phyloP scores from a whole-genome alignment of 2,797 vertebrate genomes.

The Callimico goeldii region DNA sequence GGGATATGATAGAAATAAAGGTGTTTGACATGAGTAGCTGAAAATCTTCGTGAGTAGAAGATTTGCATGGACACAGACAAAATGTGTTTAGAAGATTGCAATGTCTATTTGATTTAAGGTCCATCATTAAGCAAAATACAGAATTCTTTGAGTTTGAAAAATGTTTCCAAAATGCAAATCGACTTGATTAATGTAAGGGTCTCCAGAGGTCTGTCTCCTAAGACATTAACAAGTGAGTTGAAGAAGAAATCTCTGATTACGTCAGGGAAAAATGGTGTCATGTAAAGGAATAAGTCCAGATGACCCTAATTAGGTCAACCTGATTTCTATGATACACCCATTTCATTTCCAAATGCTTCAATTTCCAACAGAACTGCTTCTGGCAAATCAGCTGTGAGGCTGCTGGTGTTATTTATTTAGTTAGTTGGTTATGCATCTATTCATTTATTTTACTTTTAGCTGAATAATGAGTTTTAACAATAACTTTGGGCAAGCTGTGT shows the following conservation, averaged over 20 bases:
- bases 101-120: not conserved
- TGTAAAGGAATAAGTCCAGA: constrained; percentile 46
- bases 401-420: constrained; percentile 10
- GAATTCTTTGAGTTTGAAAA: not conserved
- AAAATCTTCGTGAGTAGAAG: not conserved
- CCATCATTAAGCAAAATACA: not conserved
- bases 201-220: not conserved
- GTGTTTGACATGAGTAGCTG: not conserved
- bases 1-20: not conserved
- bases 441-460: constrained; percentile 72
- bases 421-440: not conserved
- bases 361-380: not conserved
- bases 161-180: constrained; percentile 28
- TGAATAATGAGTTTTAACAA: constrained; percentile 67
- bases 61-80: not conserved
- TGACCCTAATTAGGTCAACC: constrained; percentile 65
- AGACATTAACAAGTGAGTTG: constrained; percentile 30
- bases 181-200: not conserved
- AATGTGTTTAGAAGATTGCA: not conserved
- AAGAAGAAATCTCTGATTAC: constrained; percentile 1
- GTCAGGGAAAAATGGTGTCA: not conserved
- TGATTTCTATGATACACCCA: constrained; percentile 64
- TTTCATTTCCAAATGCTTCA: constrained; percentile 74
- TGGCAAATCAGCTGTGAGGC: not conserved
- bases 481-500: constrained; percentile 62